Evolutionary conservation across 2,113 vertebrate species (phyloP), one percentile per base, ranked within the genome.

Genomic region (Scartelaos histophorus): DNA sequence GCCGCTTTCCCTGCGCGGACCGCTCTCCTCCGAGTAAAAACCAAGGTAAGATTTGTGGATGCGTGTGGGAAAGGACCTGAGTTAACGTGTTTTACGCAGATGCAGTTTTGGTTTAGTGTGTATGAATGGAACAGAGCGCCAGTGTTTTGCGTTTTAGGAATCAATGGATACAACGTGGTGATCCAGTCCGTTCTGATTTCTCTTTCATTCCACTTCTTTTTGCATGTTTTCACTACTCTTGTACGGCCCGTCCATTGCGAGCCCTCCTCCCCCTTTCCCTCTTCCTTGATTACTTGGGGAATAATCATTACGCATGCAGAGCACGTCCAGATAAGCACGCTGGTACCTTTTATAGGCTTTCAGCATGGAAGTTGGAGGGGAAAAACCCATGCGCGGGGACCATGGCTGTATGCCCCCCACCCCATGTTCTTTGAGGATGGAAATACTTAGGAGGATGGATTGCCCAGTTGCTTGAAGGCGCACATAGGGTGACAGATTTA

Each of bases 321-420:
- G 74, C 90, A 90, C 90, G 87, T 90, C 66, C 78, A 71, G 80
- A 76, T 71, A 62, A 56, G 67, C 79, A 51, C 62, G 49, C 68
- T 78, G 22, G 47, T 46, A 67, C 83, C 80, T 78, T 85, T 81
- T 78, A 73, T 76, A 71, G 76, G 76, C 82, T 66, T 72, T 66
- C 70, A 74, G 1, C 62, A 76, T 47, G 84, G 78, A 64, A 89
- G 89, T 81, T 87, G 85, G 66, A 45, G 21, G 65, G 54, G 77
- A 22, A 75, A 56, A 78, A 84, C 81, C 85, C 67, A 68, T 85
- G 80, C 69, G 68, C 78, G 77, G n/a, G 61, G 62, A 56, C 25
- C 56, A 15, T 17, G 64, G 51, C 0, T 54, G 25, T 66, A 64
- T 67, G 47, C 11, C 19, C 11, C 43, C 58, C 19, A 43, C 61